Base-by-base conservation (phyloP, 2,797 vertebrate species). In the Sebastes hubbsi region DNA sequence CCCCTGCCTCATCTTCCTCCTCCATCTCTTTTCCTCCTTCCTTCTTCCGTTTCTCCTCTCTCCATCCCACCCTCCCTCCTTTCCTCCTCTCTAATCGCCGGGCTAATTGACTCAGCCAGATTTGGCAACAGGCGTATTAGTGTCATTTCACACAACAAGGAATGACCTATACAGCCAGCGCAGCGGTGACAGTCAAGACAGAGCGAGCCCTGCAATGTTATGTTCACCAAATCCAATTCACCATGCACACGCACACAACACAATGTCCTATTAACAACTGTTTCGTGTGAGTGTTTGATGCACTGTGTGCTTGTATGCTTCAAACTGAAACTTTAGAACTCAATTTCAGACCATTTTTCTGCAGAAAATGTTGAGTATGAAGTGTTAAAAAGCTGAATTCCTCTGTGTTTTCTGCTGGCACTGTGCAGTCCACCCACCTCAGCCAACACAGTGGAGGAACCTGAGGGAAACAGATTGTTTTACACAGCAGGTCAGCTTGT, bases 61-160 rank as follows among this genome's bases (percentile, higher is more conserved):
- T n/a, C 76, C 59, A 77, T 38, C 60, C 59, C 78, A 34, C 59
- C 78, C 42, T 66, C 59, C 78, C 38, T 42, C 7, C 42, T 18
- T 42, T 61, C 60, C 72, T 66, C 59, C 78, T 62, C 80, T 78
- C 78, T 92, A 92, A 95, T 94, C 94, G 49, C 73, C 34, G 24
- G 55, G 73, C 88, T 92, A 94, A 94, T 94, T 92, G 93, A 94
- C 91, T 91, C 81, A 92, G 91, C 88, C 89, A 92, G 93, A 94
- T 94, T 94, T 93, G 93, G 92, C 92, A 94, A 76, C 89, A 91
- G 90, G 88, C 89, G 88, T 87, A 92, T 91, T 89, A 86, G 88
- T 86, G 89, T 93, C 91, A 87, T 87, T 91, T 90, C 83, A 90
- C 89, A 92, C 89, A 91, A 91, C 88, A 91, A 83, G 83, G 69